These are phyloP conservation scores for Apogon hyalosoma DNA, from an alignment of 2,797 vertebrate species.

Conservation along the genomic window DNA sequence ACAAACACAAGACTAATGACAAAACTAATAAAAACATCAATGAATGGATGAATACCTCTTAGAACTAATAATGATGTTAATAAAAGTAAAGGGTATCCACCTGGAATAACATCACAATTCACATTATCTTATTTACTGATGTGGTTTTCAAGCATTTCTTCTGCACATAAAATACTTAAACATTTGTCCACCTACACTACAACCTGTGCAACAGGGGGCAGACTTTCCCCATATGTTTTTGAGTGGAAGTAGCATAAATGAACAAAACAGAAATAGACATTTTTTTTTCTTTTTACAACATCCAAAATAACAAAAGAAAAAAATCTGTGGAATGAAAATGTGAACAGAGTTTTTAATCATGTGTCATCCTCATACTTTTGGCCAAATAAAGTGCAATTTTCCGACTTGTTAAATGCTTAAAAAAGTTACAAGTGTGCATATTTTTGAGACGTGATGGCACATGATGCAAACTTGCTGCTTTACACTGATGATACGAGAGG, in stretches of 20 bases:
- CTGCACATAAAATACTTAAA: constrained; percentile 1
- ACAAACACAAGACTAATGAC: constrained; percentile 21
- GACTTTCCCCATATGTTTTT: constrained; percentile 4
- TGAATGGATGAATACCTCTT: constrained; percentile 8
- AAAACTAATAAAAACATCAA: constrained; percentile 9
- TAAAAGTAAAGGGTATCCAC: not conserved
- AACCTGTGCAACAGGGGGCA: constrained; percentile 44
- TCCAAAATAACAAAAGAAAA: constrained; percentile 8
- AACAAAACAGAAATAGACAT: not conserved
- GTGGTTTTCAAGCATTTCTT: not conserved
- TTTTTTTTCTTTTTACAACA: not conserved
- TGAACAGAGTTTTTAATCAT: constrained; percentile 1
- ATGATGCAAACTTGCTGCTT: constrained; percentile 11
- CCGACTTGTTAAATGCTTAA: not conserved
- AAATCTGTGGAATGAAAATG: not conserved
- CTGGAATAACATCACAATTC: not conserved
- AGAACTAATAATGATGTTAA: not conserved
- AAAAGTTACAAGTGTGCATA: not conserved
- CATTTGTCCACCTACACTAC: constrained; percentile 5
- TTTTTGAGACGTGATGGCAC: constrained; percentile 10
- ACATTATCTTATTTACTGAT: not conserved
- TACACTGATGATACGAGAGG: constrained; percentile 23
- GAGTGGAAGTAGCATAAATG: not conserved
- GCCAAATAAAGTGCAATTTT: not conserved
- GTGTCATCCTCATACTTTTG: constrained; percentile 15